A percentile compares a stretch with the other conserved stretches of the same genome.
Conservation (phyloP, 1,140 invertebrate species). For the Drosophila cardini region DNA sequence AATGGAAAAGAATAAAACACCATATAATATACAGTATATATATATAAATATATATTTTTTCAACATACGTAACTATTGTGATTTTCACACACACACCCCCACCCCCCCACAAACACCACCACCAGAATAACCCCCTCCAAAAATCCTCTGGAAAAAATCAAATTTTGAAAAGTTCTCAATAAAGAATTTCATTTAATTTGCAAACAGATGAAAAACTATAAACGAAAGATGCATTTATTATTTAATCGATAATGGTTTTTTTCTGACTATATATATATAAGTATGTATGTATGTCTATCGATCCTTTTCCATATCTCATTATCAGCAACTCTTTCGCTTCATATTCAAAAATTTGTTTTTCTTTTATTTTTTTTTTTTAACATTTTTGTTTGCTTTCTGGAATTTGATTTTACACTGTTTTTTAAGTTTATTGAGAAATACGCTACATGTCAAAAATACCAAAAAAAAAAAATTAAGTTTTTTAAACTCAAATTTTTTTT, state of each 20-base stretch:
- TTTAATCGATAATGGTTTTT: constrained; percentile 6
- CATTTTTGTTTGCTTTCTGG: constrained; percentile 16
- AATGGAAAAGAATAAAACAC: constrained; percentile 12
- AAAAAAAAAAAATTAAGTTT: not conserved
- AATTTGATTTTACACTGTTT: not conserved
- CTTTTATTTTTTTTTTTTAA: not conserved
- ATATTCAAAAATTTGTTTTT: constrained; percentile 18
- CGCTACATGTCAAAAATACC: constrained; percentile 14
- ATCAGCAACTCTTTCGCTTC: constrained; percentile 33
- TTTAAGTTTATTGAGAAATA: not conserved
- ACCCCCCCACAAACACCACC: not conserved
- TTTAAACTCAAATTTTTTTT: constrained; percentile 6
- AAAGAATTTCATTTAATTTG: constrained; percentile 52
- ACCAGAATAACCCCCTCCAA: not conserved
- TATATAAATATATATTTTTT: constrained; percentile 45
- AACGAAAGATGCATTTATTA: constrained; percentile 39
- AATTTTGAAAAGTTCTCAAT: constrained; percentile 42
- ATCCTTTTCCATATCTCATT: constrained; percentile 15
- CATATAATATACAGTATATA: not conserved
- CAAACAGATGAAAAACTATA: constrained; percentile 32
- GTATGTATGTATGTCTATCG: constrained; percentile 1
- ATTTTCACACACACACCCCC: constrained; percentile 29
- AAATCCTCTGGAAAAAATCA: constrained; percentile 10
- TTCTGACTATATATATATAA: no score
- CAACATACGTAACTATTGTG: constrained; percentile 42